Evolutionary conservation across 2,113 vertebrate genomes (phyloP).

Genomic region (Uria aalge): DNA sequence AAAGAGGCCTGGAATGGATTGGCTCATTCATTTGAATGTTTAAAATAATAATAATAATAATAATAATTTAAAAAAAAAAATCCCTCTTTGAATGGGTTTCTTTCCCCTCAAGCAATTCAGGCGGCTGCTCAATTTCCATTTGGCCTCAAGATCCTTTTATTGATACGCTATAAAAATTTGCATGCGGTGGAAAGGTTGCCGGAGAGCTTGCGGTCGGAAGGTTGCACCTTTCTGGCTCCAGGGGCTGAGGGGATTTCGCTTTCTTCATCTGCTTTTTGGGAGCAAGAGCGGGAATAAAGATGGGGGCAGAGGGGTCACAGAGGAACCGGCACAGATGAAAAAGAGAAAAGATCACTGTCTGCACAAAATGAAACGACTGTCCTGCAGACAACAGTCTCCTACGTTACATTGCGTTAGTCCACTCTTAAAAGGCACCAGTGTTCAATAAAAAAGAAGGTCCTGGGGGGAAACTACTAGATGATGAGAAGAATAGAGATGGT

Average conservation of each 20-base stretch:
- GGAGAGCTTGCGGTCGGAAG: neutral
- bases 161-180: conserved; percentile 22
- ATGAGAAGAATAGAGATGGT: neutral
- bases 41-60: conserved; percentile 33
- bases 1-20: conserved; percentile 1
- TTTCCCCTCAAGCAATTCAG: conserved; percentile 22
- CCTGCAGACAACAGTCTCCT: neutral
- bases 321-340: neutral
- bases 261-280: neutral
- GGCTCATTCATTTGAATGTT: conserved; percentile 31
- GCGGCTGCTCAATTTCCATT: conserved; percentile 43
- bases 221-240: neutral
- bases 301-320: neutral
- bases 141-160: conserved; percentile 43
- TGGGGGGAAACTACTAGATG: neutral
- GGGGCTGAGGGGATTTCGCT: neutral
- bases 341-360: neutral
- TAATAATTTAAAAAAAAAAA: no score
- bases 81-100: neutral
- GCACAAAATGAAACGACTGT: neutral
- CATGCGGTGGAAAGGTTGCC: neutral
- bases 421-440: neutral
- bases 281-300: neutral
- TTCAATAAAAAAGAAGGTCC: neutral
- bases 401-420: neutral